phyloP scores from a whole-genome alignment of 2,797 vertebrate species.

The Trachops cirrhosus region DNA sequence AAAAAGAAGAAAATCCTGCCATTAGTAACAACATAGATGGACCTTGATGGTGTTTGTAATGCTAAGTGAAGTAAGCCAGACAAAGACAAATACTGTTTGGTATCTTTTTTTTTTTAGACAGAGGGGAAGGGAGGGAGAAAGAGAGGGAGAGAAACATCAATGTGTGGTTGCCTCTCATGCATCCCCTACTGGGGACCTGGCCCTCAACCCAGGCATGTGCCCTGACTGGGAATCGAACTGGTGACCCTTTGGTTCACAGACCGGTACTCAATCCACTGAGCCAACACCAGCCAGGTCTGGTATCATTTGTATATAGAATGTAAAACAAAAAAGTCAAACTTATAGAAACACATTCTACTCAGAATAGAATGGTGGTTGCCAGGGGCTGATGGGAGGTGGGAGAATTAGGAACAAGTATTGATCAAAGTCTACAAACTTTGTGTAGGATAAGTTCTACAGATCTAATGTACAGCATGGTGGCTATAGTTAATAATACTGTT shows the following conservation, averaged over 20 bases:
- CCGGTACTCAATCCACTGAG: too few relatives aligned
- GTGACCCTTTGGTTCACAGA: too few relatives aligned
- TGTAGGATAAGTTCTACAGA: not conserved
- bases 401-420: not conserved
- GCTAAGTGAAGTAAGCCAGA: not conserved
- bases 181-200: too few relatives aligned
- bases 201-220: too few relatives aligned
- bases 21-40: not conserved
- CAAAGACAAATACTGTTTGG: not conserved
- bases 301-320: not conserved
- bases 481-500: not conserved
- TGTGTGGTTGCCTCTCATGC: too few relatives aligned
- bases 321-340: not conserved
- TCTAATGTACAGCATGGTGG: not conserved
- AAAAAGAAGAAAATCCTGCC: not conserved
- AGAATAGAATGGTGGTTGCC: not conserved
- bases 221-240: too few relatives aligned
- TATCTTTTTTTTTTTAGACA: not conserved
- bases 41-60: not conserved
- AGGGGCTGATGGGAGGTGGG: not conserved
- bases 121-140: too few relatives aligned
- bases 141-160: too few relatives aligned
- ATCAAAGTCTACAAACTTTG: not conserved
- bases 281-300: too few relatives aligned
- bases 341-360: not conserved